Conservation (phyloP, 53 echinoderm and acorn worm genomes). For the Actinopyga echinites region DNA sequence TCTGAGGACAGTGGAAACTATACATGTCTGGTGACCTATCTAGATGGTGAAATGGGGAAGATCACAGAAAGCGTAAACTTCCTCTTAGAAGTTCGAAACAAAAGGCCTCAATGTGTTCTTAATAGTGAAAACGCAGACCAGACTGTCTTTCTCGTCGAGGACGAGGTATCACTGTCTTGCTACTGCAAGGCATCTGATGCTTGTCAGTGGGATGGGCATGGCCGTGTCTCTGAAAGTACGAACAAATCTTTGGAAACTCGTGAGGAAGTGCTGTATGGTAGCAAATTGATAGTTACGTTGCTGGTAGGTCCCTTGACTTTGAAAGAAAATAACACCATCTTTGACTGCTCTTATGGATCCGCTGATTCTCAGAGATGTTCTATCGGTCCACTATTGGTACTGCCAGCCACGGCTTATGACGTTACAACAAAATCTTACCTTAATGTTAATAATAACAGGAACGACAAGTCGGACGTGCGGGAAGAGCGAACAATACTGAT, state of each 20-base stretch:
- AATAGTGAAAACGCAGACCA: neutral
- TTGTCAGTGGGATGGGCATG: neutral
- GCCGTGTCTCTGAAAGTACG: too few species aligned
- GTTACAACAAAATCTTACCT: neutral
- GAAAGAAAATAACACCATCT: neutral
- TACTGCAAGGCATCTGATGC: neutral
- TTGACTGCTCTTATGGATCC: neutral
- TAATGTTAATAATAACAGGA: too few species aligned
- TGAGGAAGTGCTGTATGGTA: neutral
- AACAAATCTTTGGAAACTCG: neutral
- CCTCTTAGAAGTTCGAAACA: neutral
- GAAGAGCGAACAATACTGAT: too few species aligned
- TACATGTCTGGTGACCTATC: neutral
- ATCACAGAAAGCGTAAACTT: neutral
- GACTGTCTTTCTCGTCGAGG: neutral
- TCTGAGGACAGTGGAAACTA: neutral
- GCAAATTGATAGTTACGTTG: neutral
- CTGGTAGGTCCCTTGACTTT: neutral
- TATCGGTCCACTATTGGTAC: neutral
- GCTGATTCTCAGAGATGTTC: neutral
- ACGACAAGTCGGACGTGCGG: too few species aligned
- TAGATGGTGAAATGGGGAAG: neutral
- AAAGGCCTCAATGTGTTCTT: neutral
- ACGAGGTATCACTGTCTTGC: neutral
- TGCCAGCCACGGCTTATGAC: neutral